Conservation (phyloP, 2,113 vertebrate species). For the Sarotherodon lohbergeri region DNA sequence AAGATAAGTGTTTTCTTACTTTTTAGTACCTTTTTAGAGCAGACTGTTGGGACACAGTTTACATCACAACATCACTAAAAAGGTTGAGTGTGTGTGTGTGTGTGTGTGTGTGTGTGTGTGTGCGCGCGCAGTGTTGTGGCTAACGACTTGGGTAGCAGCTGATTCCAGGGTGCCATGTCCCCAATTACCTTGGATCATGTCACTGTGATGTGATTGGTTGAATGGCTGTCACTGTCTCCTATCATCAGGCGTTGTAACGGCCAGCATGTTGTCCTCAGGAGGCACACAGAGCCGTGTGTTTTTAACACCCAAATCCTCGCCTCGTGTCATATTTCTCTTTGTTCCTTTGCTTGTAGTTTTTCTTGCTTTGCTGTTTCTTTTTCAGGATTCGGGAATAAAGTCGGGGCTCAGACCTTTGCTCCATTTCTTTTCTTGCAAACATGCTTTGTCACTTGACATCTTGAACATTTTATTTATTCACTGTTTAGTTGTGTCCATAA, state of each 20-base stretch:
- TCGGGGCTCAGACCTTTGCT: neutral
- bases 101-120: neutral
- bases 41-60: neutral
- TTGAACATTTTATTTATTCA: neutral
- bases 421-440: neutral
- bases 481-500: neutral
- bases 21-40: neutral
- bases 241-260: neutral
- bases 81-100: neutral
- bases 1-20: neutral
- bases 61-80: neutral
- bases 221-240: constrained; percentile 26
- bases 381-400: neutral
- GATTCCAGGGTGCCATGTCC: constrained; percentile 42
- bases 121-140: neutral
- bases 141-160: constrained; percentile 18
- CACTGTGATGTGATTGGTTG: constrained; percentile 41
- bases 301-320: neutral
- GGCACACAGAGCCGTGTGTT: neutral
- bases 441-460: neutral
- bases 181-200: constrained; percentile 55
- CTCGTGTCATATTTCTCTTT: neutral
- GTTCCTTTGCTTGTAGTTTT: neutral
- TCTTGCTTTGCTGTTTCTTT: neutral
- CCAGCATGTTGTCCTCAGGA: neutral